phyloP scores from a whole-genome alignment of 2,888 invertebrate genomes.

The Eupithecia exiguata region DNA sequence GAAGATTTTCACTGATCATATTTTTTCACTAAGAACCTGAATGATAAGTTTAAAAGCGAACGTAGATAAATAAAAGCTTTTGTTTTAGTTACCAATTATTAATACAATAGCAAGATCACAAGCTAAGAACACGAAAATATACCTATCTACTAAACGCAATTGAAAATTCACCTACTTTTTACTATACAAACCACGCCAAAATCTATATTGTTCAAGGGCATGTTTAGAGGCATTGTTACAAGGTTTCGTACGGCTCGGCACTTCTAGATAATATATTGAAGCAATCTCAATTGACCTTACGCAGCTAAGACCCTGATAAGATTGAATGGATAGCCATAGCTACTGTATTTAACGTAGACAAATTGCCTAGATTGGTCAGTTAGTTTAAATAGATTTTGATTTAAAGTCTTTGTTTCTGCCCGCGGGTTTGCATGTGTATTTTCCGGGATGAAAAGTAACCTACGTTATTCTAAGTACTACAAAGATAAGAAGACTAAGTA shows the following conservation, averaged over 20 bases:
- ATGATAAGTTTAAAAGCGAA: no score
- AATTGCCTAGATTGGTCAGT: constrained; percentile 32
- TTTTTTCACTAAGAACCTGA: neutral
- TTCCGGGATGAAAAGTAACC: neutral
- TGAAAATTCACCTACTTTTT: neutral
- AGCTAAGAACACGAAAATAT: neutral
- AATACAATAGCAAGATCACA: neutral
- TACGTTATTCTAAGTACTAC: no score
- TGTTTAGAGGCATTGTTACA: neutral
- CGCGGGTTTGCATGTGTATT: neutral
- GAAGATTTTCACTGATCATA: neutral
- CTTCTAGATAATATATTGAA: constrained; percentile 23
- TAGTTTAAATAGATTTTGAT: constrained; percentile 3
- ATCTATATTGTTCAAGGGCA: neutral
- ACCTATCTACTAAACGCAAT: no score
- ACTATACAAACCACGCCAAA: neutral
- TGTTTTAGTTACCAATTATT: neutral
- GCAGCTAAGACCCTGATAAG: constrained; percentile 26
- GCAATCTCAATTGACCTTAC: constrained; percentile 30
- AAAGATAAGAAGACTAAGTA: no score
- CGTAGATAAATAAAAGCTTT: neutral
- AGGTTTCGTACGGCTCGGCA: neutral
- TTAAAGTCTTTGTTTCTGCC: neutral
- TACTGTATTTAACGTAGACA: constrained; percentile 36
- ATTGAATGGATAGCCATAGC: constrained; percentile 33